Evolutionary conservation across 2,797 vertebrate genomes (phyloP).

Genomic region (Sebastes minor): DNA sequence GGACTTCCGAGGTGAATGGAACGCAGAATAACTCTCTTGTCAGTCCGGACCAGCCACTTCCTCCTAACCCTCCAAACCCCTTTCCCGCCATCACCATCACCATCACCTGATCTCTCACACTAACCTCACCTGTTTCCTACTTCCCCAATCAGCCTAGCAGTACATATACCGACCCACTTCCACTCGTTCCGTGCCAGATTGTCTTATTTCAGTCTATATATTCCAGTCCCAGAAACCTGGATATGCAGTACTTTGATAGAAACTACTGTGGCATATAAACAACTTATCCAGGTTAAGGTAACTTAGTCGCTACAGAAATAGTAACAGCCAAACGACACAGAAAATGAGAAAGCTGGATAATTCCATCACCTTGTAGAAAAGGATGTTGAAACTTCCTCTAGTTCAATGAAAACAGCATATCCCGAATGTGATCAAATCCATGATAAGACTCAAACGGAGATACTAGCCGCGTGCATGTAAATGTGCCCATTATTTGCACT

Average conservation of each 20-base stretch:
- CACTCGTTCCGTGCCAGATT: neutral
- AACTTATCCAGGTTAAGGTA: neutral
- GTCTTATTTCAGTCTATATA: neutral
- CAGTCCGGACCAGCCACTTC: neutral
- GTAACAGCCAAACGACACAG: neutral
- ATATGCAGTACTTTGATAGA: neutral
- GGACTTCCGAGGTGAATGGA: accelerated
- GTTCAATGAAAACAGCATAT: neutral
- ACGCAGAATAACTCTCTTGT: neutral
- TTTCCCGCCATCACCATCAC: neutral
- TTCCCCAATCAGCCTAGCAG: neutral
- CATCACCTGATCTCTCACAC: neutral
- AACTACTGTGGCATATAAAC: neutral
- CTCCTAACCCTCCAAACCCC: neutral
- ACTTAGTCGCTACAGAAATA: neutral
- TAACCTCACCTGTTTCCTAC: neutral
- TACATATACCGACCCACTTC: neutral
- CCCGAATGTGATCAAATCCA: neutral
- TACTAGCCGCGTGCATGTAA: no score
- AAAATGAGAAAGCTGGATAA: neutral
- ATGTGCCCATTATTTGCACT: neutral
- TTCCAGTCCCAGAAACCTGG: neutral
- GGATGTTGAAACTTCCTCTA: neutral
- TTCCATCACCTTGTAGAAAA: neutral
- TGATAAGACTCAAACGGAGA: neutral